These are phyloP conservation scores for Hipposideros armiger DNA, from an alignment of 2,113 vertebrate genomes.

Conservation along the genomic window DNA sequence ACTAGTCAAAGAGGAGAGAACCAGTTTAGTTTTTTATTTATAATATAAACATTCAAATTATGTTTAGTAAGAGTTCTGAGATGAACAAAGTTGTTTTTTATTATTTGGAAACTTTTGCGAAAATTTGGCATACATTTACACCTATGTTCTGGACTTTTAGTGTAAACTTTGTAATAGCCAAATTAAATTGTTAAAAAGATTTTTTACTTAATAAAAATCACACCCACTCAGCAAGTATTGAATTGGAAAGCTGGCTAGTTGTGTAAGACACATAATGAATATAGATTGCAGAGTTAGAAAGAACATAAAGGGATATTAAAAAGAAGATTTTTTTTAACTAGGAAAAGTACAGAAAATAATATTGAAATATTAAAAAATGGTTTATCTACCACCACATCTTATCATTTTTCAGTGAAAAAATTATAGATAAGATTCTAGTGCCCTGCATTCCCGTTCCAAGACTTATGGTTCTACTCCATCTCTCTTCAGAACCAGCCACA, in stretches of 20 bases:
- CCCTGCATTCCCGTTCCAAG: background rate
- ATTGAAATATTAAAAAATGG: background rate
- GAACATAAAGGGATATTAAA: background rate
- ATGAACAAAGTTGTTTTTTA: background rate
- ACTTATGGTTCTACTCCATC: background rate
- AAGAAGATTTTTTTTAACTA: background rate
- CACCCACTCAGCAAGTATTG: background rate
- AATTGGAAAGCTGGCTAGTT: background rate
- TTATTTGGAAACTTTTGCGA: constrained; percentile 18
- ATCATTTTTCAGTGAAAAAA: constrained; percentile 3
- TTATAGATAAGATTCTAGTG: background rate
- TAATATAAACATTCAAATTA: background rate
- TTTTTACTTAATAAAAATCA: background rate
- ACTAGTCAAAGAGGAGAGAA: background rate
- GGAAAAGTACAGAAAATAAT: background rate
- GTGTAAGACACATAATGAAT: background rate
- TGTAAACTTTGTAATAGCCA: constrained; percentile 12
- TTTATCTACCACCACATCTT: background rate
- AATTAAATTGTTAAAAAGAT: constrained; percentile 18
- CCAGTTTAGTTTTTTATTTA: background rate
- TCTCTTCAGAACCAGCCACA: background rate
- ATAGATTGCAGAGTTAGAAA: background rate
- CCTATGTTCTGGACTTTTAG: background rate
- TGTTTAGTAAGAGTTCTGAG: background rate
- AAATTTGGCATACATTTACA: constrained; percentile 5